These are phyloP conservation scores for Drosophila prostipennis DNA, from an alignment of 2,888 invertebrate genomes.

Conservation along the genomic window DNA sequence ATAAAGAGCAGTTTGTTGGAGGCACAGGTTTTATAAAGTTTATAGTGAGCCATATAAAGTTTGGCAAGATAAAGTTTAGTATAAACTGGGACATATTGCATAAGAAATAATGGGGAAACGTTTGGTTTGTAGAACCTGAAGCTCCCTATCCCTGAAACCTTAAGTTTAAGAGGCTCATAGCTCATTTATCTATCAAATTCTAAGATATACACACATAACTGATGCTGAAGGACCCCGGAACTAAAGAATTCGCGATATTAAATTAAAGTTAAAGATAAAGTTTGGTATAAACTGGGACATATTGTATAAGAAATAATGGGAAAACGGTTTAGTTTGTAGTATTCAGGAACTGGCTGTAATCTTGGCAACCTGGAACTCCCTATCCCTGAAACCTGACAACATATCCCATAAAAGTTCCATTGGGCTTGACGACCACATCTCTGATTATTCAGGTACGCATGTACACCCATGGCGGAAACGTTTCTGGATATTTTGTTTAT, in stretches of 20 bases:
- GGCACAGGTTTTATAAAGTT: conserved; percentile 4
- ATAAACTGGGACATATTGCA: background rate
- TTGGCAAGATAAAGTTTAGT: background rate
- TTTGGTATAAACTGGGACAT: background rate
- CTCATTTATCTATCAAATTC: too few relatives aligned
- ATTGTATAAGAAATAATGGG: background rate
- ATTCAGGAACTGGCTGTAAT: background rate
- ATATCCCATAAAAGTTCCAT: conserved; percentile 16
- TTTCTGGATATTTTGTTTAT: conserved; percentile 12
- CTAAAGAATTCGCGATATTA: too few relatives aligned
- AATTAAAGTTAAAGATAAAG: too few relatives aligned
- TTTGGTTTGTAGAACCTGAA: too few relatives aligned
- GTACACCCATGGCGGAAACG: conserved; percentile 34
- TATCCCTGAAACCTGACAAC: conserved; percentile 5
- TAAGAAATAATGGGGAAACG: background rate
- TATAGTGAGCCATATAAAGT: background rate
- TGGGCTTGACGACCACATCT: conserved; percentile 15
- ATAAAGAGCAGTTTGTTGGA: conserved; percentile 1
- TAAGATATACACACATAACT: too few relatives aligned
- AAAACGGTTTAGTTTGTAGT: too few relatives aligned
- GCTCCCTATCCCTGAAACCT: background rate
- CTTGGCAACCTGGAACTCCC: background rate
- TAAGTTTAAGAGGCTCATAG: too few relatives aligned
- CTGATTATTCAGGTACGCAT: conserved; percentile 12
- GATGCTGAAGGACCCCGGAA: too few relatives aligned